Evolutionary conservation across 2,888 invertebrate genomes (phyloP), one percentile per base, ranked within the genome.

Genomic region (Ophion costatus): DNA sequence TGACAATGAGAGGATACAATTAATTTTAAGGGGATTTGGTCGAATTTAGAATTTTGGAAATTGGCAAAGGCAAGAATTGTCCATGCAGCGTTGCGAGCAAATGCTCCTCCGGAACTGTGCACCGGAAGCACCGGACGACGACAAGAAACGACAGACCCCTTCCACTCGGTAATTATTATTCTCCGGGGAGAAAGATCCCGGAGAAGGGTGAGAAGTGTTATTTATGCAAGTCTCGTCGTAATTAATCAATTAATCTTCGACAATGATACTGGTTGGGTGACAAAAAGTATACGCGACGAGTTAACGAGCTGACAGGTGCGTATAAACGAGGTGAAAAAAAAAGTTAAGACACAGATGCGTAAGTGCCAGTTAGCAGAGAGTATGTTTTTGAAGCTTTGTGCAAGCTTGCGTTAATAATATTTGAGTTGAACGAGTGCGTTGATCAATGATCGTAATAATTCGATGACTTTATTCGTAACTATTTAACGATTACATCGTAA

Each of bases 251-350:
- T 75, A 56, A 75, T 64, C 64, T 64, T 74, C 42, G n/a, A n/a
- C 61, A 42, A 42, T 29, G 66, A 67, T 67, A 20, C 17, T 59
- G 59, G 22, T 29, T n/a, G 29, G 11, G 29, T 11, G 20, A 57
- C 20, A 56, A 38, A 20, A 67, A 64, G 33, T 42, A 22, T 61
- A 61, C 20, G 38, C 20, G 38, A 42, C 10, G 9, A 51, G 11
- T 75, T 75, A 73, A 73, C 59, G 73, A 73, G 77, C 74, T 78
- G 66, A 78, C 67, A 82, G 73, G 82, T 78, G 66, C 56, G 61
- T 38, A 63, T 74, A 82, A 82, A 71, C 73, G 67, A 74, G 63
- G 59, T 78, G 77, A 82, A 82, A 61, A 78, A 78, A 79, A 74
- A 69, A 70, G 69, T n/a, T 42, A 11, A 59, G 78, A 38, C 10